These are phyloP conservation scores for Xerus rutilus DNA, from an alignment of 2,797 vertebrate genomes.

Conservation along the genomic window DNA sequence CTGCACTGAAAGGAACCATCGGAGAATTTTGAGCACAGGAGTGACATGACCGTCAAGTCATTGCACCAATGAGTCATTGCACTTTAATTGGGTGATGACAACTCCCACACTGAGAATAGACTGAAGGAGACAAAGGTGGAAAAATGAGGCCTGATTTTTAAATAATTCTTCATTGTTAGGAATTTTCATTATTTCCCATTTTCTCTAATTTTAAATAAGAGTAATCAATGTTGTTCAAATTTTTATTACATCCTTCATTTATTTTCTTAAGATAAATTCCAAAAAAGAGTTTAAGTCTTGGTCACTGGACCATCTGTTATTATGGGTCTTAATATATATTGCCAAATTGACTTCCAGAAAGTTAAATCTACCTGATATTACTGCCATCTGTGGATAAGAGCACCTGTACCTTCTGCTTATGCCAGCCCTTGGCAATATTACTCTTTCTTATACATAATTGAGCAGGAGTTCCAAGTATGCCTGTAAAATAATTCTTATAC, in stretches of 20 bases:
- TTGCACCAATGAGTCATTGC: background rate
- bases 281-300: slow-evolving; percentile 57
- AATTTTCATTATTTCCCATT: slow-evolving; percentile 25
- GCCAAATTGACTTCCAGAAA: slow-evolving; percentile 59
- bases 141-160: background rate
- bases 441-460: slow-evolving; percentile 22
- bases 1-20: background rate
- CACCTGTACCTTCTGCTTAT: background rate
- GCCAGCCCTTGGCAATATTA: background rate
- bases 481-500: slow-evolving; percentile 53
- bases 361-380: background rate
- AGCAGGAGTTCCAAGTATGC: background rate
- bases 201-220: slow-evolving; percentile 59
- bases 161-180: slow-evolving; percentile 27
- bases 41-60: background rate
- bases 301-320: slow-evolving; percentile 20
- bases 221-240: background rate
- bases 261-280: slow-evolving; percentile 63
- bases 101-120: background rate
- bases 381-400: background rate
- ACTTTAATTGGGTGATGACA: background rate
- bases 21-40: background rate
- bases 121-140: background rate
- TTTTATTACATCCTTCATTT: background rate
- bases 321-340: background rate